phyloP scores from a whole-genome alignment of 2,113 vertebrate genomes.

The Melospiza georgiana region DNA sequence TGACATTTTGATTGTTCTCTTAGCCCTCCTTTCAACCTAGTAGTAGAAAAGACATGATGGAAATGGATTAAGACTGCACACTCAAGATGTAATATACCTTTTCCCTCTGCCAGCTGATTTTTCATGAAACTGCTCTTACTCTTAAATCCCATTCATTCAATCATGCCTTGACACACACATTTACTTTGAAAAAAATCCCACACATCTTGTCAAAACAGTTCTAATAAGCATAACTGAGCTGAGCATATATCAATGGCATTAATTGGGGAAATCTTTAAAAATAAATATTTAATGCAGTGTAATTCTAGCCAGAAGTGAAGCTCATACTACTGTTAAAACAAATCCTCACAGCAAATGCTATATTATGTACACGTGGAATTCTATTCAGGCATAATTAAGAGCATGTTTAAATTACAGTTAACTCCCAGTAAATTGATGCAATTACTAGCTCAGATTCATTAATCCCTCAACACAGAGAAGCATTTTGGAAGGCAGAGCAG shows the following conservation, averaged over 20 bases:
- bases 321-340: neutral
- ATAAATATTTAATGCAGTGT: neutral
- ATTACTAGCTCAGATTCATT: neutral
- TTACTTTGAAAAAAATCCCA: neutral
- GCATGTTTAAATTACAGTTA: slow-evolving; percentile 14
- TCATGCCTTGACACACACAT: slow-evolving; percentile 14
- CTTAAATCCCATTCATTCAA: slow-evolving; percentile 13
- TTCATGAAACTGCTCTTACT: slow-evolving; percentile 11
- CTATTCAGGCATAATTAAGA: slow-evolving; percentile 12
- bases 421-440: slow-evolving; percentile 2
- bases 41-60: neutral
- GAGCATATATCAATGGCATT: neutral
- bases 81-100: neutral
- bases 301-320: slow-evolving; percentile 26
- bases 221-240: neutral
- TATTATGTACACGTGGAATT: neutral
- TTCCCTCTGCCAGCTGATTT: neutral
- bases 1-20: neutral
- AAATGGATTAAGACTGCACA: neutral
- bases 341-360: neutral
- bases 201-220: slow-evolving; percentile 31
- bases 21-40: neutral
- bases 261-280: slow-evolving; percentile 7
- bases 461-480: neutral
- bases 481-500: neutral